Conservation (phyloP, 2,797 vertebrate genomes). For the Furcifer pardalis region DNA sequence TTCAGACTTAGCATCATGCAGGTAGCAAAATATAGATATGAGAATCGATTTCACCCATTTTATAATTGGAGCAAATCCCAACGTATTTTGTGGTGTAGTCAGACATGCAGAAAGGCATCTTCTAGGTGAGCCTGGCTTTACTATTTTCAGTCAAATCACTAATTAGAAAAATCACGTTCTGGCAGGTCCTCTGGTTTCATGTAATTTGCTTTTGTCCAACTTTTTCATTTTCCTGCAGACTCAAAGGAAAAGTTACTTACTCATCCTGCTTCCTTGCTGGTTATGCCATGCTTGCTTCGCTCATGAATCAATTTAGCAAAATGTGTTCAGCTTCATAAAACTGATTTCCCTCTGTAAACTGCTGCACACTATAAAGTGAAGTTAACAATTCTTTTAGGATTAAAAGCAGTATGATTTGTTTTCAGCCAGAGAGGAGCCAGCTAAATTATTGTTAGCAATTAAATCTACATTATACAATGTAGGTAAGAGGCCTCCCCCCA, state of each 20-base stretch:
- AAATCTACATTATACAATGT: background rate
- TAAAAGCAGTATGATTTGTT: background rate
- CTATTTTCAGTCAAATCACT: background rate
- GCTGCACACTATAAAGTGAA: background rate
- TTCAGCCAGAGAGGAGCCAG: background rate
- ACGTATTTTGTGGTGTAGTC: too few relatives aligned
- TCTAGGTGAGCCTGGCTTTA: background rate
- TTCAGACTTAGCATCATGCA: too few relatives aligned
- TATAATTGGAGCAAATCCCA: too few relatives aligned
- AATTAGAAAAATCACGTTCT: background rate
- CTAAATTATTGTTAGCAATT: background rate
- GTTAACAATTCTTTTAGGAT: background rate
- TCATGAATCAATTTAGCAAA: background rate
- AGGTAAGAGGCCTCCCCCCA: background rate
- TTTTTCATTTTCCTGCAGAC: background rate
- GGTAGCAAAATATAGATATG: too few relatives aligned
- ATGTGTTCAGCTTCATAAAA: background rate
- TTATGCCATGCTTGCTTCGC: background rate
- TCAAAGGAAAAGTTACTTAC: background rate
- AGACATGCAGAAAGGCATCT: too few relatives aligned
- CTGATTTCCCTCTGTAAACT: background rate
- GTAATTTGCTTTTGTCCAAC: background rate
- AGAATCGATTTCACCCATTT: too few relatives aligned
- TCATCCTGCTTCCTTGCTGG: background rate
- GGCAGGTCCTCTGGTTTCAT: background rate